Evolutionary conservation across 2,888 invertebrate genomes (phyloP).

Genomic region (Ophonus ardosiacus): DNA sequence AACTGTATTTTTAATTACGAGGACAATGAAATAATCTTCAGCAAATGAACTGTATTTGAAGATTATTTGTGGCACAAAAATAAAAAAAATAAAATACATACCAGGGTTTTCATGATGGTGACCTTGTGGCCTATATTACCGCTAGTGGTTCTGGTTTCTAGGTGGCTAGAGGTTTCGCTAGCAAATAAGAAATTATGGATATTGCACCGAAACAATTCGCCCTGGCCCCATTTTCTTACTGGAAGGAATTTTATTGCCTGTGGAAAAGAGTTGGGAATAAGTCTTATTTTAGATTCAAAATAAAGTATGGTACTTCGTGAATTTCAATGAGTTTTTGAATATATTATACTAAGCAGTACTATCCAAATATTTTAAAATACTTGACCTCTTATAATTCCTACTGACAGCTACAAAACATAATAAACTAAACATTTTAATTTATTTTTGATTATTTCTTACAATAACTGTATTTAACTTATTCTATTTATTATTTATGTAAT

Average conservation of each 20-base stretch:
- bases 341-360: no score
- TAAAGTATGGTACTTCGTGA: neutral
- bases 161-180: neutral
- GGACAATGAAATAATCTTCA: neutral
- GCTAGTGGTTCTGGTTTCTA: neutral
- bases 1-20: neutral
- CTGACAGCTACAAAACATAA: no score
- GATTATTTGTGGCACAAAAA: neutral
- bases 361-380: no score
- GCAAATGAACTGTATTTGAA: neutral
- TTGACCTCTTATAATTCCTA: no score
- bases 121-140: neutral
- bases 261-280: neutral
- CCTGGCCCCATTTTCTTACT: neutral
- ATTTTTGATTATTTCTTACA: no score
- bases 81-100: neutral
- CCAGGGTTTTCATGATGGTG: neutral
- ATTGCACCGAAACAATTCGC: neutral
- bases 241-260: neutral
- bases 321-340: no score
- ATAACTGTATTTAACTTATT: no score
- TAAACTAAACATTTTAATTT: no score
- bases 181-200: slow-evolving; percentile 38
- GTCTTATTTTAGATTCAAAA: neutral
- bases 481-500: no score